Evolutionary conservation across 2,797 vertebrate species (phyloP).

Genomic region (Cephalopachus bancanus): DNA sequence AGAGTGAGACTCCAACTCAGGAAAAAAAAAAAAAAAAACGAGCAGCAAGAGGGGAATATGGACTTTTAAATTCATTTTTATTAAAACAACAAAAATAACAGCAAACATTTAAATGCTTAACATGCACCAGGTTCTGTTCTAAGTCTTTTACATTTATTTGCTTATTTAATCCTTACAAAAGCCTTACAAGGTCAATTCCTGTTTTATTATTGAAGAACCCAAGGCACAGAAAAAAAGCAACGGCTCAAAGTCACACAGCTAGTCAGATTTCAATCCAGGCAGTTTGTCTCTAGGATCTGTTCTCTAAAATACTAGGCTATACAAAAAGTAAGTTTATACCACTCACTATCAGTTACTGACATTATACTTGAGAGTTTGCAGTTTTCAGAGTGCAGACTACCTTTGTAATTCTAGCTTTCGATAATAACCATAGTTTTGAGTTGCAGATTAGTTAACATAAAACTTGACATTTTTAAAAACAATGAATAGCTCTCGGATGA

Average conservation of each 20-base stretch:
- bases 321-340: slow-evolving; percentile 8
- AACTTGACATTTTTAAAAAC: slow-evolving; percentile 53
- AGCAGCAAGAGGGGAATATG: neutral
- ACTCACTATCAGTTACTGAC: neutral
- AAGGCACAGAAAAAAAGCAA: slow-evolving; percentile 45
- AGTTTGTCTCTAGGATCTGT: neutral
- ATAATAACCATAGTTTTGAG: neutral
- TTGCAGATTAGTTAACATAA: slow-evolving; percentile 12
- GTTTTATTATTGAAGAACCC: slow-evolving; percentile 1
- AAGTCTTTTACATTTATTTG: slow-evolving; percentile 10
- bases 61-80: slow-evolving; percentile 34
- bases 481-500: neutral
- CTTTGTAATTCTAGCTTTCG: slow-evolving; percentile 20
- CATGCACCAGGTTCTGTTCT: neutral
- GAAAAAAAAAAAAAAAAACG: too few relatives aligned
- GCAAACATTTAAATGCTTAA: slow-evolving; percentile 40
- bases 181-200: neutral
- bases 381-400: neutral
- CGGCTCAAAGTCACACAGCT: neutral
- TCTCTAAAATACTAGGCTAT: neutral
- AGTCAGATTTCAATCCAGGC: neutral
- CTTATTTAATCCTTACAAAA: slow-evolving; percentile 40
- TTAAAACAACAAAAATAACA: slow-evolving; percentile 57
- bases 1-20: too few relatives aligned
- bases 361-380: neutral